Evolutionary conservation across 2,888 invertebrate genomes (phyloP), one percentile per base, ranked within the genome.

Genomic region (Operophtera brumata): DNA sequence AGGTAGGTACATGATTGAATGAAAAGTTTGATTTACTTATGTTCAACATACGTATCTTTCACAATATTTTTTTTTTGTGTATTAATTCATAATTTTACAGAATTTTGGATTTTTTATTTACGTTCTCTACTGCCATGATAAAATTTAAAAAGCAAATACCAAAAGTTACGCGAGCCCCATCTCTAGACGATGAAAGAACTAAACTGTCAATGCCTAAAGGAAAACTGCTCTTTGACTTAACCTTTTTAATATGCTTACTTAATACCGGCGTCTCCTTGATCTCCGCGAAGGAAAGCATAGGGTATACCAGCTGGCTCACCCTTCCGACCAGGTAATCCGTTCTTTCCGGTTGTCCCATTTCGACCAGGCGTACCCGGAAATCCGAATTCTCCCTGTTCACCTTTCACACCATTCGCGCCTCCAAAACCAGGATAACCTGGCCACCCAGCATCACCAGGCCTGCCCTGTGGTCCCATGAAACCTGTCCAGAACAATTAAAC

Each of bases 251-350:
- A 41, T 28, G 66, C 65, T 71, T 78, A 87, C 88, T 73, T 80
- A 6, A 73, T 64, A 30, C 91, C 91, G 12, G 64, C 47, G 5
- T 91, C 91, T 66, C 93, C 93, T 66, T 83, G 86, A 53, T 82
- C 68, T n/a, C 93, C 88, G 43, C 76, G 74, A 8, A 87, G 75
- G 47, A 82, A 84, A n/a, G 65, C 62, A 1, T 72, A 82, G 10
- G 64, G 82, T 64, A 71, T 80, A 74, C 66, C 75, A 57, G 91
- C 89, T 3, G 79, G 66, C 2, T 57, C 59, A n/a, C 94, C 94
- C 1, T 87, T 85, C 14, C 62, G 64, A 5, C 93, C 94, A 7
- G 90, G 84, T 0, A 57, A 54, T 3, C 94, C 93, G 51, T 92
- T 85, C 1, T 73, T 70, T 10, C 93, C 93, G 56, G 83, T 77